Evolutionary conservation across 2,113 vertebrate genomes (phyloP), one percentile per base, ranked within the genome.

Genomic region (Sminthopsis crassicaudata): DNA sequence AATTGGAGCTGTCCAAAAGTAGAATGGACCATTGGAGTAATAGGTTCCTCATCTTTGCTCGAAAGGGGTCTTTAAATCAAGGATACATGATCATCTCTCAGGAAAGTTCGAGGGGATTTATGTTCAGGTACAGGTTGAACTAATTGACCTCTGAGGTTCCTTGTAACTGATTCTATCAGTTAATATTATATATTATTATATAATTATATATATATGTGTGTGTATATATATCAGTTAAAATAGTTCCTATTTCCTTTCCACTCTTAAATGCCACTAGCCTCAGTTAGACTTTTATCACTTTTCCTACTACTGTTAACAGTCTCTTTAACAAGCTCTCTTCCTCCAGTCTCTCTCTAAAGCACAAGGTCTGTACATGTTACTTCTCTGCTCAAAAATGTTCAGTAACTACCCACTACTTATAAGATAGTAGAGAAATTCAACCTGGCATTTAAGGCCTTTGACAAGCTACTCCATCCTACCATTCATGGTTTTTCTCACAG

Each of bases 1-100:
- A 95, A 52, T 95, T 67, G 60, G 90, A 95, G 50, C 67, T 92
- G 94, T 91, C 60, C 94, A 52, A 94, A 25, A 90, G 91, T 48
- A 95, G 0, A 96, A 92, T 84, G n/a, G 42, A n/a, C 19, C 16
- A 8, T 8, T 23, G 19, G n/a, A 46, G 88, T 46, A 94, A 93
- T 95, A 96, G 96, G 96, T 94, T 96, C 95, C 96, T 96, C 92
- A 92, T 97, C 96, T 96, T 91, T 93, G 94, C 9, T 51, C 10
- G 50, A 51, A 51, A 9, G 91, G 93, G 91, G 94, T 92, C 94
- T 95, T 53, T 91, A 98, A 97, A 92, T 93, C 91, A 93, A 94
- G 96, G 90, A 84, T 92, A 93, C 84, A 84, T 96, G 92, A 92
- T 96, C 96, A 97, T 91, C 91, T 96, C 94, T 96, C 96, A 97